Evolutionary conservation across 2,113 vertebrate species (phyloP).

Genomic region (Hemicordylus capensis): DNA sequence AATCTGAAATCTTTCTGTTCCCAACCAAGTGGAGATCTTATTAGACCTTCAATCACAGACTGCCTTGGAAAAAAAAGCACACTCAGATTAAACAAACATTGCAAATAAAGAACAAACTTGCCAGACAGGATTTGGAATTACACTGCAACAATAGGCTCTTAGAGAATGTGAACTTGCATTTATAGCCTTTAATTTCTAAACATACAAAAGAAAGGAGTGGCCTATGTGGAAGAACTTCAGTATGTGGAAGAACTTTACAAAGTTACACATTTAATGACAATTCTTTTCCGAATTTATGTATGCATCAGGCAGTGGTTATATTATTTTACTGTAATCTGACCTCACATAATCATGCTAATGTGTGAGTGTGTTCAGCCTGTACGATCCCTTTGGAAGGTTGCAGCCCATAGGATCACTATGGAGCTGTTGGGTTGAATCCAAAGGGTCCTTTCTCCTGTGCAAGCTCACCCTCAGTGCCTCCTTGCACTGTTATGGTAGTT

Average conservation of each 20-base stretch:
- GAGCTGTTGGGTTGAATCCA: too few relatives aligned
- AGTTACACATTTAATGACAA: slow-evolving; percentile 5
- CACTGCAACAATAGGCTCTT: slow-evolving; percentile 1
- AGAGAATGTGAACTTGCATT: slow-evolving; percentile 9
- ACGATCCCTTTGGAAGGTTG: too few relatives aligned
- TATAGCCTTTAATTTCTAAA: not conserved
- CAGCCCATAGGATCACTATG: too few relatives aligned
- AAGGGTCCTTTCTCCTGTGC: too few relatives aligned
- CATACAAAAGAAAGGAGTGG: slow-evolving; percentile 9
- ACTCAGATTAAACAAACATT: slow-evolving; percentile 38
- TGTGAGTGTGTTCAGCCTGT: too few relatives aligned
- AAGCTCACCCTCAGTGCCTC: too few relatives aligned
- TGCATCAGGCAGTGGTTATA: not conserved
- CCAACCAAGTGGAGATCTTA: slow-evolving; percentile 8
- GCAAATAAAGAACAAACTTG: slow-evolving; percentile 27
- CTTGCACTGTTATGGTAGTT: too few relatives aligned
- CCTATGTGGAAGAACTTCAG: not conserved
- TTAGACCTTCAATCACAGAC: slow-evolving; percentile 24
- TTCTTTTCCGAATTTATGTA: not conserved
- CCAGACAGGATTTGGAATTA: slow-evolving; percentile 41
- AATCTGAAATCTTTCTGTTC: slow-evolving; percentile 15
- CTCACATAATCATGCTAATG: not conserved
- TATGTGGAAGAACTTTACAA: too few relatives aligned
- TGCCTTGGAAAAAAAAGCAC: not conserved
- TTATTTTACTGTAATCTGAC: not conserved